Conservation (phyloP, 2,888 invertebrate genomes). For the Tenodera sinensis region DNA sequence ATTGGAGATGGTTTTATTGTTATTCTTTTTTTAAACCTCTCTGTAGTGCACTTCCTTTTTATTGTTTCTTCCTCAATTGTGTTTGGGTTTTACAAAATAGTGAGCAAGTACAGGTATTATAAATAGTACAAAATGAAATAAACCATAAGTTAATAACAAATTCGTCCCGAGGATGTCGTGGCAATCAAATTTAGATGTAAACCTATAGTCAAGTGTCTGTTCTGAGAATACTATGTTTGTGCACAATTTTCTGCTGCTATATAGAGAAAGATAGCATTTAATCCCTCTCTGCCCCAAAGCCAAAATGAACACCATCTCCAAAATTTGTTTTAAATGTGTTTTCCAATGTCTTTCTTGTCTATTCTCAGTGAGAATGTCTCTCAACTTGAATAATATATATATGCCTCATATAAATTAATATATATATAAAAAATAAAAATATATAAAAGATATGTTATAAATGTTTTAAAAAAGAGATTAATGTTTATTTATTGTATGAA, state of each 20-base stretch:
- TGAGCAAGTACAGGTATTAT: too few relatives aligned
- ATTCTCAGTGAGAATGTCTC: background rate
- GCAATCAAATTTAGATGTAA: too few relatives aligned
- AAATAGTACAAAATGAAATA: too few relatives aligned
- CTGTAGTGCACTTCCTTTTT: too few relatives aligned
- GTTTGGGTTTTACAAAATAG: too few relatives aligned
- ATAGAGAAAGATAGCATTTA: background rate
- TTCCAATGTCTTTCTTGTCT: background rate
- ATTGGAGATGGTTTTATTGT: background rate
- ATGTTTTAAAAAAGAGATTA: background rate
- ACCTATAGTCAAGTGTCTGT: too few relatives aligned
- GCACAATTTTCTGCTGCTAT: background rate
- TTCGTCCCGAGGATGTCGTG: too few relatives aligned
- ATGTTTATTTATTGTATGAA: conserved; percentile 14
- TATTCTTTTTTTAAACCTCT: background rate
- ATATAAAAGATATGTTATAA: background rate
- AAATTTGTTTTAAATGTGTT: background rate
- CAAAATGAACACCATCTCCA: background rate
- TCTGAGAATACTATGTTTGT: background rate
- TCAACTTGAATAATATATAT: background rate
- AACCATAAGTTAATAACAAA: too few relatives aligned
- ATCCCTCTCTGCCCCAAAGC: background rate
- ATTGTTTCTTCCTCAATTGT: too few relatives aligned
- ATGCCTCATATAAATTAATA: conserved; percentile 1
- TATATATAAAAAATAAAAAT: background rate